phyloP scores from a whole-genome alignment of 2,113 vertebrate species.

The Taurulus bubalis region DNA sequence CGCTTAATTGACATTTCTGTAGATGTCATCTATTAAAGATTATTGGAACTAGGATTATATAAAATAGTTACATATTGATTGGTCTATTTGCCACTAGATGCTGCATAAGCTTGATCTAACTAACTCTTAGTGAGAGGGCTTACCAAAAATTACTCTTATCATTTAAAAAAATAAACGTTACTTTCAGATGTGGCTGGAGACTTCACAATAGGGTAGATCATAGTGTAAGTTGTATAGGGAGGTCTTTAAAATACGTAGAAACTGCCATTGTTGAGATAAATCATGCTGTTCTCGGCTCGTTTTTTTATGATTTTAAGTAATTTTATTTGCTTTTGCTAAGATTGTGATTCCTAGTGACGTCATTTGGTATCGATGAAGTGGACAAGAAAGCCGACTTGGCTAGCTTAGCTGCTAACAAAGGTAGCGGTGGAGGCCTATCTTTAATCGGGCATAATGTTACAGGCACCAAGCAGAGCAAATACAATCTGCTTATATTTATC shows the following conservation, averaged over 20 bases:
- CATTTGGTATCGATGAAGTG: neutral
- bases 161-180: neutral
- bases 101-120: neutral
- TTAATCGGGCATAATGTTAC: neutral
- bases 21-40: neutral
- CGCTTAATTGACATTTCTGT: neutral
- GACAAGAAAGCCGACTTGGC: neutral
- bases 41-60: neutral
- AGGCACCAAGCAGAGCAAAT: neutral
- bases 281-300: neutral
- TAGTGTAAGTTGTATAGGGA: neutral
- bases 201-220: neutral
- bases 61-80: neutral
- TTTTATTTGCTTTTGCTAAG: neutral
- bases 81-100: neutral
- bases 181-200: neutral
- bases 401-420: neutral
- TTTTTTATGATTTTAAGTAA: neutral
- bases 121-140: neutral
- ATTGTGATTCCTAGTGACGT: neutral
- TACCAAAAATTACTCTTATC: neutral
- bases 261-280: neutral
- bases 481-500: neutral
- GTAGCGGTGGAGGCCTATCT: neutral
- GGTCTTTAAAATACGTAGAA: neutral